Evolutionary conservation across 1,140 invertebrate species (phyloP), one percentile per base, ranked within the genome.

Genomic region (Caerostris darwini): DNA sequence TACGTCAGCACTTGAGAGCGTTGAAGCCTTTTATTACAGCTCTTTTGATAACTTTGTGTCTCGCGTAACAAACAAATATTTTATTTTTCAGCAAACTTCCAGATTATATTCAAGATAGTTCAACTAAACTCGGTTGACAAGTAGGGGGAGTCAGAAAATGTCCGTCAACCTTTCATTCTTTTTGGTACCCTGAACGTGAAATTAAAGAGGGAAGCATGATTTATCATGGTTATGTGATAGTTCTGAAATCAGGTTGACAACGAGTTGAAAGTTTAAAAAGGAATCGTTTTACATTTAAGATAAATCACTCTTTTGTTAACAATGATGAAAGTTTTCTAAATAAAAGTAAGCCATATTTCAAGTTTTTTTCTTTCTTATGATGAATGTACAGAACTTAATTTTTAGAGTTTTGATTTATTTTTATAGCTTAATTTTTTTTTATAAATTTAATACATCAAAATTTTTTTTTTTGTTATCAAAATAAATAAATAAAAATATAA

Each of bases 1-100:
- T 50, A 77, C 34, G 69, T 77, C 69, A 12, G 69, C 8, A 50
- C 50, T 50, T 8, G 7, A 77, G 69, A 77, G 50, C 34, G 10
- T 12, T 77, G 69, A 77, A 77, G 50, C 69, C 69, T 34, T 77
- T 77, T 77, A 77, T 77, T 77, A 77, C 14, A 34, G 69, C 34
- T 77, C 14, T 34, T 77, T 77, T 77, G 69, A 77, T 77, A 19
- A 10, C 34, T 77, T 77, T 50, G 14, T 77, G 69, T 50, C 7
- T 77, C 14, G 7, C 12, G 69, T 53, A 50, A 53, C 69, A 77
- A 34, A 77, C 8, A 34, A 12, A 10, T 10, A 12, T 77, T 77
- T 2, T 69, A 69, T 77, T 77, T 77, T 77, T 50, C 34, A 50
- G 69, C 34, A 17, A 17, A 17, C 7, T 19, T 34, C 19, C 12